Evolutionary conservation across 2,113 vertebrate genomes (phyloP), one percentile per base, ranked within the genome.

Genomic region (Eolophus roseicapilla): DNA sequence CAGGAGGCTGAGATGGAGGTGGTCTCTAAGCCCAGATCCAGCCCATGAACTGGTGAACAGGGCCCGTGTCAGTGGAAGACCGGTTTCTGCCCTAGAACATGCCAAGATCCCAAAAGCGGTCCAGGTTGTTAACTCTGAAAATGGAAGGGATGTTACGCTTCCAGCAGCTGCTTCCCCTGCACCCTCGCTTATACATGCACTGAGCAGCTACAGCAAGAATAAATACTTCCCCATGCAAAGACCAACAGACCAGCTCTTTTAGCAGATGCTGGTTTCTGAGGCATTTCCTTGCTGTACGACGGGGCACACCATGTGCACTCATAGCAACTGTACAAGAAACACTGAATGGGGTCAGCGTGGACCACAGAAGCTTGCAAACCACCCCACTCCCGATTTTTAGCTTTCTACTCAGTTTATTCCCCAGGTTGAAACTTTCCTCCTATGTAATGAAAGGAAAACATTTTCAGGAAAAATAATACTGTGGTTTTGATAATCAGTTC

Each of bases 311-410:
- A 31, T 7, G 31, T 31, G n/a, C 14, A 23, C 64, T 19, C 73
- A 55, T 17, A 74, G 50, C 23, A 75, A 17, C 33, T 2, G 10
- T 1, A 39, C 10, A 29, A 76, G 23, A 74, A 84, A 55, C 50
- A 59, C 60, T 7, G 5, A 55, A 37, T 0, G 2, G 47, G 35
- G 4, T 23, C 57, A 73, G 37, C 0, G 0, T 9, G 17, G 43
- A 52, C 43, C 16, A 35, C 5, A 18, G n/a, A 65, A 17, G 25
- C 46, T 70, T 37, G 35, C 84, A 94, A 93, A 78, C 4, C 52
- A 76, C 3, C 49, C 59, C 21, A 8, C 27, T 82, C 50, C 25
- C 29, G 15, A 35, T 39, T 86, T 86, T 87, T 31, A 62, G 15
- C 18, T 59, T 59, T 84, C 57, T 57, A 35, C 25, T 29, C 50